Evolutionary conservation across 2,113 vertebrate species (phyloP), one percentile per base, ranked within the genome.

Genomic region (Chionomys nivalis): DNA sequence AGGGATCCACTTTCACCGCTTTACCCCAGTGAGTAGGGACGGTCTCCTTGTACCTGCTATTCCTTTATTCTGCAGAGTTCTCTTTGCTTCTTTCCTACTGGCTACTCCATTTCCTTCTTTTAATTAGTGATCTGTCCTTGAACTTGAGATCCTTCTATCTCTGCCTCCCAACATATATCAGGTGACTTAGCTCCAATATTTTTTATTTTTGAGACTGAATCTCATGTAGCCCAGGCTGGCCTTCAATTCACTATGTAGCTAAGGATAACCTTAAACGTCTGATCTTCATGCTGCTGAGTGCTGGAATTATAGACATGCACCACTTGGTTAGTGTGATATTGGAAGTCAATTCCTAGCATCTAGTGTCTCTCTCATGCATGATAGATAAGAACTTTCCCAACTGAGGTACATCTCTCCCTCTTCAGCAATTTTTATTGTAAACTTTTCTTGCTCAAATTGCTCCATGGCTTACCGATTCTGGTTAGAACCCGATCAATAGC

Each of bases 381-480:
- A 42, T 17, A 63, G 24, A 24, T 7, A 9, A 83, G 79, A 83
- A 42, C 23, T 61, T 24, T 61, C 23, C 23, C 55, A 83, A 28
- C 55, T 63, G 24, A 39, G 36, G 55, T 83, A 83, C 24, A 61
- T 42, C 55, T 83, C 11, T 42, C 55, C 23, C n/a, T 19, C n/a
- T 39, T 82, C 55, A 82, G 79, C 58, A 82, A 83, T 61, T 94
- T 72, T 95, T 92, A 52, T 47, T 61, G 75, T 77, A 93, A 93
- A 58, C 23, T 49, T 91, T 95, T 76, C 47, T 39, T 82, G 28
- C 73, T 92, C 39, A 91, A 33, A 88, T 94, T 78, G 65, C 16
- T 79, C 44, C 89, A 19, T 75, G 82, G 28, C 49, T 96, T 93
- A 39, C 44, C 19, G 39, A 39, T 96, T 61, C 42, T 88, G 70